These are phyloP conservation scores for Stegophylla sp. DNA, from an alignment of 2,888 invertebrate species.

Conservation along the genomic window DNA sequence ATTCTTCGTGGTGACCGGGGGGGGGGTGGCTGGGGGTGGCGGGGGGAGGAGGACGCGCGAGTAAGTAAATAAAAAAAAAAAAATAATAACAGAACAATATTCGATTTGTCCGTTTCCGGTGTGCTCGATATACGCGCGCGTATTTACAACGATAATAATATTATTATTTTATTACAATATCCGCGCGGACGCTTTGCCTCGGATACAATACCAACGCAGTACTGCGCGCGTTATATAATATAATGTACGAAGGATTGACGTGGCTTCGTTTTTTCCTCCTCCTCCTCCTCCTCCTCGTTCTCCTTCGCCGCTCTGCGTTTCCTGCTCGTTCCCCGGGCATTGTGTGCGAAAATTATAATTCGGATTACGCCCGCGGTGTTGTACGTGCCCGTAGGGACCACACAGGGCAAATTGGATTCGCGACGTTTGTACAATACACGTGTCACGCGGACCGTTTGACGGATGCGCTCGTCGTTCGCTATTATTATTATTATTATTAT, in stretches of 20 bases:
- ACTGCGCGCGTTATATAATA: too few relatives aligned
- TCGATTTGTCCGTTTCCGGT: slow-evolving; percentile 56
- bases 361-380: not conserved
- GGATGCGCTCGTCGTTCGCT: slow-evolving; percentile 23
- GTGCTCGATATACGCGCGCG: too few relatives aligned
- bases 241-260: not conserved
- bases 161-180: too few relatives aligned
- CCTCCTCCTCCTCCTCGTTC: not conserved
- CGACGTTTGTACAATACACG: slow-evolving; percentile 7
- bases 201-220: too few relatives aligned
- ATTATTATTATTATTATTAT: slow-evolving; percentile 7
- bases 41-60: too few relatives aligned
- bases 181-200: too few relatives aligned
- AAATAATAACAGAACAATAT: slow-evolving; percentile 3
- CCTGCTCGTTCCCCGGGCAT: not conserved
- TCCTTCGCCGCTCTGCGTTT: not conserved
- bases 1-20: too few relatives aligned
- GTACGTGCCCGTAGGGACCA: slow-evolving; percentile 4
- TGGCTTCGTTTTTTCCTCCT: slow-evolving; percentile 1
- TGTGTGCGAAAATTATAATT: slow-evolving; percentile 18
- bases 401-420: slow-evolving; percentile 54
- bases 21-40: not conserved
- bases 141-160: not conserved
- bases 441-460: slow-evolving; percentile 48
- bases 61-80: too few relatives aligned